Conservation (phyloP, 2,888 invertebrate genomes). For the Coecobrya sp. region DNA sequence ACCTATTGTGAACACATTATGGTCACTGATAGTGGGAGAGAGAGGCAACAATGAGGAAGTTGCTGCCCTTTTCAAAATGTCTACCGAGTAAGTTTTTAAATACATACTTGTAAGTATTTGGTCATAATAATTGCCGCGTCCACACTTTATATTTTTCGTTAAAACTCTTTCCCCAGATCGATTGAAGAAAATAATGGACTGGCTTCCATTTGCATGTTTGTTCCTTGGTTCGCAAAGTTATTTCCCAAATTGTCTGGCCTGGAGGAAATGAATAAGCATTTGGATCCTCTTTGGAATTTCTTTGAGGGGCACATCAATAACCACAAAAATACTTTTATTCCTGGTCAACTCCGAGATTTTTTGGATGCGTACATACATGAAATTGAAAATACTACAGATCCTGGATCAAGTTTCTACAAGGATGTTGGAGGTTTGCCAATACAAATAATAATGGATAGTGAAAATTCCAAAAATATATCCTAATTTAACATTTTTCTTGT, state of each 20-base stretch:
- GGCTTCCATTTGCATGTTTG: constrained; percentile 79
- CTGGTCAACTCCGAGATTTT: constrained; percentile 73
- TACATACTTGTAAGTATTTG: not conserved
- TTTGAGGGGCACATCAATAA: constrained; percentile 59
- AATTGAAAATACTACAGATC: constrained; percentile 78
- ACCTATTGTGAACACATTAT: constrained; percentile 75
- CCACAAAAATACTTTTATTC: constrained; percentile 66
- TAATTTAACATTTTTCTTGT: no score
- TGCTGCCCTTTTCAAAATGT: constrained; percentile 44
- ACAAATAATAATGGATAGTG: not conserved
- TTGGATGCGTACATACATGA: constrained; percentile 78
- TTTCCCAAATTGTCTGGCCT: constrained; percentile 81
- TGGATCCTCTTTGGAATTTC: constrained; percentile 74
- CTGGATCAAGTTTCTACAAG: constrained; percentile 79
- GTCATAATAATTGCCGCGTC: not conserved
- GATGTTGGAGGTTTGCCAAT: constrained; percentile 72
- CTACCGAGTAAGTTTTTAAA: constrained; percentile 64
- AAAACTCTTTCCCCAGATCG: no score
- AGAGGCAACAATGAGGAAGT: constrained; percentile 27
- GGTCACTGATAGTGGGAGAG: constrained; percentile 78
- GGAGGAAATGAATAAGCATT: constrained; percentile 73
- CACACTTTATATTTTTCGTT: not conserved
- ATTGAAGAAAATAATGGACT: constrained; percentile 78
- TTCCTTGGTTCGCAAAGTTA: constrained; percentile 81
- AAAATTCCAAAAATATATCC: no score